Conservation (phyloP, 2,797 vertebrate species). For the Microhierax caerulescens region DNA sequence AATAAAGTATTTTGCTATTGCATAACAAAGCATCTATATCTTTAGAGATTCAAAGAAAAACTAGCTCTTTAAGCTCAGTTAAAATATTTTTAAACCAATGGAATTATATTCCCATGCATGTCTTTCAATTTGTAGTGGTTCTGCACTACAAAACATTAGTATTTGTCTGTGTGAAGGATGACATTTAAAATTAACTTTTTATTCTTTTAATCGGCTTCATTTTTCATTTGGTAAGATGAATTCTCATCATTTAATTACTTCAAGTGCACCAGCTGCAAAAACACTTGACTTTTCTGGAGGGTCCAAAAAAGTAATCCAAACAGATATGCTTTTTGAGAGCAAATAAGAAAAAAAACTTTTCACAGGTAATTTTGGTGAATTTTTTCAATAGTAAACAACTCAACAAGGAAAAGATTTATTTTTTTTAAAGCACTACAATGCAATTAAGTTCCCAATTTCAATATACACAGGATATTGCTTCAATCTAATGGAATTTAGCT, state of each 20-base stretch:
- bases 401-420: background rate
- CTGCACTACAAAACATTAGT: background rate
- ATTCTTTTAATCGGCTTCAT: background rate
- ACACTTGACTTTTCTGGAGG: background rate
- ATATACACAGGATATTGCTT: background rate
- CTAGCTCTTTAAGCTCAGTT: background rate
- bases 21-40: background rate
- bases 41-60: background rate
- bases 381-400: background rate
- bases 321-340: background rate
- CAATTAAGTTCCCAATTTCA: background rate
- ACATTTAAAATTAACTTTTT: conserved; percentile 8
- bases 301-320: background rate
- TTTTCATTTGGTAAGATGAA: background rate
- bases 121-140: background rate
- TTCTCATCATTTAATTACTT: conserved; percentile 3
- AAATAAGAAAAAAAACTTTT: background rate
- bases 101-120: background rate
- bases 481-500: background rate
- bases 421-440: background rate
- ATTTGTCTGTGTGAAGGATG: background rate
- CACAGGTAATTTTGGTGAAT: background rate
- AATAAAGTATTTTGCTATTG: background rate
- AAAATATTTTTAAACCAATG: background rate
- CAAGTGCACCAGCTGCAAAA: background rate